A percentile compares a stretch with the other conserved stretches of the same genome.
These are phyloP conservation scores for Cataglyphis rosenhaueri DNA, from an alignment of 2,888 invertebrate genomes.

Conservation along the genomic window DNA sequence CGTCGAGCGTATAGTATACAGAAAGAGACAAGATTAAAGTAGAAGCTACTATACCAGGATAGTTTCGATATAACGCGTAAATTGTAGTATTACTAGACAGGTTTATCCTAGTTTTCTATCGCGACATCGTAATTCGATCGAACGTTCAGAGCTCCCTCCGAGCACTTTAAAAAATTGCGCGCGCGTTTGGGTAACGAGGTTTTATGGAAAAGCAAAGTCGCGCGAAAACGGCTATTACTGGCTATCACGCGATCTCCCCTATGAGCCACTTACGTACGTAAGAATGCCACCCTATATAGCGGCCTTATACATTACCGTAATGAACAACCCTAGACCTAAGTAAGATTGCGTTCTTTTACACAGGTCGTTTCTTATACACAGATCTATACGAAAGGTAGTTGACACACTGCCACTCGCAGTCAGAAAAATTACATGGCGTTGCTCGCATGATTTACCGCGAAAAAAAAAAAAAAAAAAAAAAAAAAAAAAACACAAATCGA, in stretches of 20 bases:
- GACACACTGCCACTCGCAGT: not conserved
- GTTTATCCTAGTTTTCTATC: not conserved
- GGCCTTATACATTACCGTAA: conserved; percentile 28
- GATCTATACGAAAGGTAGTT: conserved; percentile 13
- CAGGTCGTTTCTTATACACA: not conserved
- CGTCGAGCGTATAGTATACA: not conserved
- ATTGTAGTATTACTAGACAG: not conserved
- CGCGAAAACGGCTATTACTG: conserved; percentile 24
- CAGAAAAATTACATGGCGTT: conserved; percentile 21
- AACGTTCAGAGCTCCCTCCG: not conserved
- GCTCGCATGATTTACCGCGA: not conserved
- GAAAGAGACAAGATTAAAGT: not conserved
- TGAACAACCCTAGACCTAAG: conserved; percentile 24
- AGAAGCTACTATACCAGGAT: not conserved
- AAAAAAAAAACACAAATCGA: conserved; percentile 12
- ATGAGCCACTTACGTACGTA: conserved; percentile 21
- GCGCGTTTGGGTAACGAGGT: not conserved
- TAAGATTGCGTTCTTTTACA: conserved; percentile 1
- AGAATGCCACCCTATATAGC: conserved; percentile 28
- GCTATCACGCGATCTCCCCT: conserved; percentile 27
- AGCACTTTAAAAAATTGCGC: conserved; percentile 22
- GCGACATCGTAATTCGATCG: conserved; percentile 29
- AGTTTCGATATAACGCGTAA: conserved; percentile 14
- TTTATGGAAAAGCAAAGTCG: conserved; percentile 10
- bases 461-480: not conserved